Evolutionary conservation across 2,797 vertebrate species (phyloP).

Genomic region (Dermochelys coriacea): DNA sequence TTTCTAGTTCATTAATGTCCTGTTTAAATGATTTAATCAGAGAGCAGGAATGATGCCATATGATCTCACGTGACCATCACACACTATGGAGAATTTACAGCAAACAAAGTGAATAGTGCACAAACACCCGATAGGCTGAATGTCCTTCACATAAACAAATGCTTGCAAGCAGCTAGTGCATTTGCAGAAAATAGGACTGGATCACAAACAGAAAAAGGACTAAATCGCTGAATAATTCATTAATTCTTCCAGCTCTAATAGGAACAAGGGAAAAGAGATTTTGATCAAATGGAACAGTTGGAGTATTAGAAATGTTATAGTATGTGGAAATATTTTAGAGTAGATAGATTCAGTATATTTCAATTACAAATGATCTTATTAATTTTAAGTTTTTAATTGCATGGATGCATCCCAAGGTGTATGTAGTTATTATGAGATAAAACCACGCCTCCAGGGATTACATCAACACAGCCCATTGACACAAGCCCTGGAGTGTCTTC

Average conservation of each 20-base stretch:
- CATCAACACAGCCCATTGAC: neutral
- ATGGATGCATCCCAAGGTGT: neutral
- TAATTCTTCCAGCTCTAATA: conserved; percentile 25
- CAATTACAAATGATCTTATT: conserved; percentile 32
- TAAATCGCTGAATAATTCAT: conserved; percentile 60
- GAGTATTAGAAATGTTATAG: conserved; percentile 31
- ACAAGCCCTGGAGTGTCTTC: neutral
- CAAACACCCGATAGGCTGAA: neutral
- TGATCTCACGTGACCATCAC: neutral
- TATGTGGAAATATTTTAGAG: neutral
- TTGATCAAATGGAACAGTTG: conserved; percentile 7
- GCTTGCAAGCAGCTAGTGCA: conserved; percentile 40
- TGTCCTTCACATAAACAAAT: conserved; percentile 60
- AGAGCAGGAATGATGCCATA: neutral
- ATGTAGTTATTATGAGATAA: neutral
- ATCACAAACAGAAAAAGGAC: conserved; percentile 6
- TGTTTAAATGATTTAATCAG: neutral
- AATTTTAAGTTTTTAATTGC: conserved; percentile 15
- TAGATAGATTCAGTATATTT: neutral
- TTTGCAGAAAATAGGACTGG: conserved; percentile 56
- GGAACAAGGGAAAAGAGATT: conserved; percentile 26
- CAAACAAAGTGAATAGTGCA: conserved; percentile 44
- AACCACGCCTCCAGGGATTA: rapidly evolving
- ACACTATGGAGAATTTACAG: neutral
- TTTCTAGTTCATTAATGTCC: conserved; percentile 7